Evolutionary conservation across 2,113 vertebrate genomes (phyloP).

Genomic region (Lanius ludovicianus): DNA sequence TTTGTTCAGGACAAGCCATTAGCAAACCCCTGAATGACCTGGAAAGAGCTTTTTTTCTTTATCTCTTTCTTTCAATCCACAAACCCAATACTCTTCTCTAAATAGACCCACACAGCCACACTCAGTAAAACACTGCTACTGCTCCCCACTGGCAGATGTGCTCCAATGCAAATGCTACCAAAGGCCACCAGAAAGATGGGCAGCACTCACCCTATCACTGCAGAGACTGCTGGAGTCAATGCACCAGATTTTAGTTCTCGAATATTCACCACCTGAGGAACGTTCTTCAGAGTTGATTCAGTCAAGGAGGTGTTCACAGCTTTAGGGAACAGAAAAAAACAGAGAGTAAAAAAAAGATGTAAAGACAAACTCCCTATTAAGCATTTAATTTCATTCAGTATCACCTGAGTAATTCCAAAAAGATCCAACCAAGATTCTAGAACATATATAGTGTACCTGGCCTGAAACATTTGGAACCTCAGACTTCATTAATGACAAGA

Average conservation of each 20-base stretch:
- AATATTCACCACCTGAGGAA: constrained; percentile 91
- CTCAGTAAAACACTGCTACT: neutral
- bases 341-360: neutral
- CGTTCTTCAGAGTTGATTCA: constrained; percentile 88
- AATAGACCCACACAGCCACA: neutral
- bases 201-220: constrained; percentile 78
- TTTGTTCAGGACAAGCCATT: neutral
- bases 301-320: constrained; percentile 79
- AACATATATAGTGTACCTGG: neutral
- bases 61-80: neutral
- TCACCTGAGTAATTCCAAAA: neutral
- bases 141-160: constrained; percentile 12
- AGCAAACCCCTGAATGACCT: neutral
- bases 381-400: neutral
- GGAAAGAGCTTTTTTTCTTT: neutral
- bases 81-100: neutral
- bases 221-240: constrained; percentile 57
- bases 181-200: neutral
- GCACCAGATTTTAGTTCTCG: constrained; percentile 83
- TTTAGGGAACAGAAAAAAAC: neutral
- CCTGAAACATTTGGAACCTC: neutral
- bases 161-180: neutral
- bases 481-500: neutral
- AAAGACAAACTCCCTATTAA: neutral
- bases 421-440: neutral